Evolutionary conservation across 2,113 vertebrate genomes (phyloP), one percentile per base, ranked within the genome.

Genomic region (Ondatra zibethicus): DNA sequence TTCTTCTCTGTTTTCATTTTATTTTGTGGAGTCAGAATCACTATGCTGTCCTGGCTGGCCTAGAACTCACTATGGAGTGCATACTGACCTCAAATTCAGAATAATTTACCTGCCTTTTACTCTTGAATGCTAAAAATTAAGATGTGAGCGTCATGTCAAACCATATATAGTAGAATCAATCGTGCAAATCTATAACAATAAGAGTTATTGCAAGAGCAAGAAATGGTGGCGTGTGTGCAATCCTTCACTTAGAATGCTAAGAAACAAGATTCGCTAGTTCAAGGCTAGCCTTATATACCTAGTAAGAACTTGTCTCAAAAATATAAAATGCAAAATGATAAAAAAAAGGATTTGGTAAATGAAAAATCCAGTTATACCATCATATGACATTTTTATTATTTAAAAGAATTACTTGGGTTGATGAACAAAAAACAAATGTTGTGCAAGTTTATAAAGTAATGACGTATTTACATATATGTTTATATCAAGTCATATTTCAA

Each of bases 271-370:
- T 87, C 19, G 36, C 19, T 50, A 50, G 19, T 68, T 50, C 63
- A 50, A 50, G 21, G 19, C 17, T 31, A 68, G 5, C 31, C 63
- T 36, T 29, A 33, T 23, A 17, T 50, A 50, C 16, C 5, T 50
- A 68, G 45, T 1, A 68, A 68, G 10, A 23, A 36, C 10, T 11
- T 68, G 31, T 68, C 29, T 68, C 5, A 47, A 87, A 36, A 68
- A 63, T 31, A 9, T 42, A 5, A 65, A 36, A 55, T 63, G 14
- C 7, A 84, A 65, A n/a, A 7, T 58, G n/a, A n/a, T n/a, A 14
- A 25, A 25, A 25, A n/a, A 58, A 58, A 7, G 19, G 5, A 6
- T 4, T 7, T 14, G 13, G 2, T 29, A 42, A 1, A 3, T 42
- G n/a, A 50, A 50, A 45, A 68, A 36, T 36, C 8, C 5, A 68